Percentiles rank a stretch among this genome's conserved stretches.
Conservation (phyloP, 2,797 vertebrate species). For the Pristis pectinata region DNA sequence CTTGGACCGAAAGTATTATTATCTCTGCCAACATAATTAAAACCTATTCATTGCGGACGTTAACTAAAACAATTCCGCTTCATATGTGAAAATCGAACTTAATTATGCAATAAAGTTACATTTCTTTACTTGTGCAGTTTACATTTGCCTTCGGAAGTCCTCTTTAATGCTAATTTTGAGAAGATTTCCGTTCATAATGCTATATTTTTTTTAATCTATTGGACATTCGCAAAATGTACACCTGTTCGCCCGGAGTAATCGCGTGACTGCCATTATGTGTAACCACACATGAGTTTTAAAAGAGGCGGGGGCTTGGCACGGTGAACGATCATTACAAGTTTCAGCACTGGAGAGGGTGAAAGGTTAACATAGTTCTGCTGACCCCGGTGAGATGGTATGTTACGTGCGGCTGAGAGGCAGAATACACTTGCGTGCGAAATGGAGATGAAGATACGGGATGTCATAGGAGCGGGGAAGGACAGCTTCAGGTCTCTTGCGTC, state of each 20-base stretch:
- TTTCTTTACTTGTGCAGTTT: too few species aligned
- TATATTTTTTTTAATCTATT: neutral
- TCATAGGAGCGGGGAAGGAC: neutral
- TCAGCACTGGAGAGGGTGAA: neutral
- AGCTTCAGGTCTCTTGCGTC: neutral
- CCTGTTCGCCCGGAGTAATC: neutral
- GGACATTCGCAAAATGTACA: neutral
- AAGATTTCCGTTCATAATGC: neutral
- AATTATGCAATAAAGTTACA: too few species aligned
- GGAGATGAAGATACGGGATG: constrained; percentile 26
- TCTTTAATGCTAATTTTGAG: neutral
- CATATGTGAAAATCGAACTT: too few species aligned
- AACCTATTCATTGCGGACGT: too few species aligned
- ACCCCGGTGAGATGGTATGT: neutral
- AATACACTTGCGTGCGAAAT: neutral
- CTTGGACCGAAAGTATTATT: too few species aligned
- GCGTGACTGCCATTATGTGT: neutral
- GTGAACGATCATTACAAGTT: neutral
- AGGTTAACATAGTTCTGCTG: neutral
- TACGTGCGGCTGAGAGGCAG: constrained; percentile 5
- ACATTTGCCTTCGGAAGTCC: too few species aligned
- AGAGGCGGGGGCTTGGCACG: neutral
- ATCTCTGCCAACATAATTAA: too few species aligned
- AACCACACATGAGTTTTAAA: neutral
- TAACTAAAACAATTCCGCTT: too few species aligned